Conservation (phyloP, 2,888 invertebrate species). For the Hirtodrosophila confusa region DNA sequence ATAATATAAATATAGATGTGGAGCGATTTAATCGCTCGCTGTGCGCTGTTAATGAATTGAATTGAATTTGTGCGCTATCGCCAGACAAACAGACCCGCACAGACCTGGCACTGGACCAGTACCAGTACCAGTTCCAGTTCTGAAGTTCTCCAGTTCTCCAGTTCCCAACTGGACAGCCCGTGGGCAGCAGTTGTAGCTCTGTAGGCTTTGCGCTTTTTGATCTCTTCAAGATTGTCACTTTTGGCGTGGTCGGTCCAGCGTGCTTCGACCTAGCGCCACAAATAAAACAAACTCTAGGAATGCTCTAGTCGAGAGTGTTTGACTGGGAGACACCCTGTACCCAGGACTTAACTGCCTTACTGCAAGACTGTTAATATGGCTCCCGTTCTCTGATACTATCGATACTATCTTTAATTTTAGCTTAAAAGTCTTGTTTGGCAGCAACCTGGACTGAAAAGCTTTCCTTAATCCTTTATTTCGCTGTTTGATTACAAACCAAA, state of each 20-base stretch:
- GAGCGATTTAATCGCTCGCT: conserved; percentile 68
- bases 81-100: conserved; percentile 49
- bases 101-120: conserved; percentile 10
- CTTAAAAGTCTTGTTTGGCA: no score
- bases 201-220: conserved; percentile 73
- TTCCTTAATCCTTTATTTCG: no score
- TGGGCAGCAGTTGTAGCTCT: conserved; percentile 56
- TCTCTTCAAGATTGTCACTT: conserved; percentile 69
- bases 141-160: conserved; percentile 35
- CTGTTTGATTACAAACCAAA: no score
- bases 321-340: no score
- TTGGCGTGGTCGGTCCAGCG: conserved; percentile 52
- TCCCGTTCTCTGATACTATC: no score
- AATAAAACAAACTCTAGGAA: conserved; percentile 1
- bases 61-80: conserved; percentile 61
- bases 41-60: conserved; percentile 74
- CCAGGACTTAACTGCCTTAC: no score
- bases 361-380: no score
- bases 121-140: conserved; percentile 21
- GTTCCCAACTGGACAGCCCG: conserved; percentile 43
- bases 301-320: no score
- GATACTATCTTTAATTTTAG: no score
- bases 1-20: conserved; percentile 57
- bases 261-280: conserved; percentile 54
- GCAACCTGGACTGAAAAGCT: no score